Evolutionary conservation across 2,113 vertebrate genomes (phyloP), one percentile per base, ranked within the genome.

Genomic region (Hoplias malabaricus): DNA sequence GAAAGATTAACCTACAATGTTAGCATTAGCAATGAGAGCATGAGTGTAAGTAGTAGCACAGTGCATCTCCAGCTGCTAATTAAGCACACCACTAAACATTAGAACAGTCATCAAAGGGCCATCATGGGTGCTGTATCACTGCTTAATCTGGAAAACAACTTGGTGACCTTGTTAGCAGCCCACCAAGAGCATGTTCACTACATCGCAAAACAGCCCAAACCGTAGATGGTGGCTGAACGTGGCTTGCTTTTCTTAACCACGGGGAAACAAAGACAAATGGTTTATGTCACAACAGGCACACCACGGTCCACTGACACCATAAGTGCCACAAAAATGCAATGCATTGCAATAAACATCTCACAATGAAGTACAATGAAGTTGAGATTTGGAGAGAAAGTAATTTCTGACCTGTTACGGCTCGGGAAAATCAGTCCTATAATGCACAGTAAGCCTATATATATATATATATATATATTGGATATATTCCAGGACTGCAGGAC

Each of bases 101-200:
- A 46, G 16, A 23, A 54, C 29, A 42, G 54, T 31, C 34, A 57
- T 36, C 6, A 29, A 75, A 77, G 72, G 42, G 25, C 70, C 31
- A 74, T 54, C 76, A 53, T 67, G 72, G 73, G 72, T 56, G 48
- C 54, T 43, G 31, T 78, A 74, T 69, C 63, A 13, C 29, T 42
- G 40, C 34, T 75, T 62, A 62, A 73, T 66, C 16, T 59, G 14
- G 19, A 54, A 77, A 79, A 77, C 62, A 76, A 77, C 75, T 69
- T 77, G 78, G 74, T 66, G 36, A 74, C 70, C 80, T 80, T 78
- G 67, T 78, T 78, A 68, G 36, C 36, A 54, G 40, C 48, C 48
- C 62, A 33, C 29, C 40, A 61, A 48, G 75, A 36, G 29, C 14
- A 69, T 50, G 59, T 42, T 34, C 27, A 19, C 53, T 36, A 27